Conservation (phyloP, 2,888 invertebrate genomes). For the Sphaerophoria taeniata region DNA sequence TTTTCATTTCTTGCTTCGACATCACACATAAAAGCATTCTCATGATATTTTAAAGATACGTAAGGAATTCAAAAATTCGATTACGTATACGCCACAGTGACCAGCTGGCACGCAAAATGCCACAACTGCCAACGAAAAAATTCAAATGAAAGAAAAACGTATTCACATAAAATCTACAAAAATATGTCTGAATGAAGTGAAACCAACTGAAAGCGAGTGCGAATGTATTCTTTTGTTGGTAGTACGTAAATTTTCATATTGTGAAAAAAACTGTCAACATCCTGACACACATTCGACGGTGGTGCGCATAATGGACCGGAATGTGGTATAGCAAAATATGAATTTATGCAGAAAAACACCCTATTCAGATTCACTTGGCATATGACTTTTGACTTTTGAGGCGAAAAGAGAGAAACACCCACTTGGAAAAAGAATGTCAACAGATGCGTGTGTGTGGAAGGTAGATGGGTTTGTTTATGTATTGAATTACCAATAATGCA, state of each 20-base stretch:
- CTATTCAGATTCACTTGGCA: background rate
- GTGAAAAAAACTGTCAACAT: slow-evolving; percentile 56
- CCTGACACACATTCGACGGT: slow-evolving; percentile 12
- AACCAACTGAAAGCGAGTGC: background rate
- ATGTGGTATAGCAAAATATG: slow-evolving; percentile 23
- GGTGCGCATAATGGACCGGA: slow-evolving; percentile 18
- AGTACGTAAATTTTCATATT: slow-evolving; percentile 56
- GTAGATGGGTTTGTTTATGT: background rate
- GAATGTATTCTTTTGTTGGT: background rate
- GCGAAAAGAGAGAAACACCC: background rate
- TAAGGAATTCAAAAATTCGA: slow-evolving; percentile 64
- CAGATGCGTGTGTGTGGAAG: background rate
- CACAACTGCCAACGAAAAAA: slow-evolving; percentile 31
- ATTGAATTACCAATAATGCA: slow-evolving; percentile 30
- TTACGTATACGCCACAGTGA: slow-evolving; percentile 66
- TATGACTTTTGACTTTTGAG: slow-evolving; percentile 10
- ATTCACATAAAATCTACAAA: slow-evolving; percentile 10
- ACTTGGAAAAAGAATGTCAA: background rate
- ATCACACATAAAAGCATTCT: slow-evolving; percentile 8
- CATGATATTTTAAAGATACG: slow-evolving; percentile 20
- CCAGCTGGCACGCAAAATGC: slow-evolving; percentile 49
- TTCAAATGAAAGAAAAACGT: slow-evolving; percentile 8
- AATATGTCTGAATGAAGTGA: slow-evolving; percentile 15
- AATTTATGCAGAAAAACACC: background rate
- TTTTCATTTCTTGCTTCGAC: slow-evolving; percentile 49